phyloP scores from a whole-genome alignment of 2,888 invertebrate species.

The Cataglyphis albicans region DNA sequence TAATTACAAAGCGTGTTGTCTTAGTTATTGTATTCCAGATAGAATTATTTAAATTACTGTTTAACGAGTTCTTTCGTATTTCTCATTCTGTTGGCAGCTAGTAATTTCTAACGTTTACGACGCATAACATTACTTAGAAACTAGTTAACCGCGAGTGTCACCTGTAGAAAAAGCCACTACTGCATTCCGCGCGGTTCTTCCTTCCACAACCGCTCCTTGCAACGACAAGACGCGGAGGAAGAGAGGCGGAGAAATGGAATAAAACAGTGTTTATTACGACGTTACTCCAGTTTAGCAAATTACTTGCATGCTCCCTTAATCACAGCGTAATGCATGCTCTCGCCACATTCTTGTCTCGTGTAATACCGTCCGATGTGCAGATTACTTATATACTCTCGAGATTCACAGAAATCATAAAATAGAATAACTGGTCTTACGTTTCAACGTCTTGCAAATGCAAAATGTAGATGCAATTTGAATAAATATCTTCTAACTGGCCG shows the following conservation, averaged over 20 bases:
- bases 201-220: slow-evolving; percentile 48
- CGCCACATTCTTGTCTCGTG: slow-evolving; percentile 69
- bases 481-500: slow-evolving; percentile 43
- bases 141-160: slow-evolving; percentile 64
- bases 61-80: not conserved
- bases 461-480: slow-evolving; percentile 63
- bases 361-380: slow-evolving; percentile 64
- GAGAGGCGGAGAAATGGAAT: slow-evolving; percentile 55
- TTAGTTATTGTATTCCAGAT: no score
- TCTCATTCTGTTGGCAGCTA: not conserved
- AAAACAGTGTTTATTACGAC: slow-evolving; percentile 73
- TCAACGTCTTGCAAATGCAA: slow-evolving; percentile 56
- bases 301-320: slow-evolving; percentile 74
- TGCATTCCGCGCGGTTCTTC: slow-evolving; percentile 74
- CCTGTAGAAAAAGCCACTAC: slow-evolving; percentile 63
- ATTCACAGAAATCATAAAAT: slow-evolving; percentile 32
- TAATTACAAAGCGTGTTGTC: not conserved
- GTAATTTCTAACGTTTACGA: slow-evolving; percentile 13
- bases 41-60: not conserved
- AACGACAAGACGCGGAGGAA: slow-evolving; percentile 59
- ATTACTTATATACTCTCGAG: slow-evolving; percentile 48
- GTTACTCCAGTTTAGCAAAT: slow-evolving; percentile 76
- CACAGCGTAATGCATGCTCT: slow-evolving; percentile 70
- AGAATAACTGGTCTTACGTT: slow-evolving; percentile 21
- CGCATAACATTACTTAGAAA: slow-evolving; percentile 45